Conservation (phyloP, 2,797 vertebrate genomes). For the Mus caroli region DNA sequence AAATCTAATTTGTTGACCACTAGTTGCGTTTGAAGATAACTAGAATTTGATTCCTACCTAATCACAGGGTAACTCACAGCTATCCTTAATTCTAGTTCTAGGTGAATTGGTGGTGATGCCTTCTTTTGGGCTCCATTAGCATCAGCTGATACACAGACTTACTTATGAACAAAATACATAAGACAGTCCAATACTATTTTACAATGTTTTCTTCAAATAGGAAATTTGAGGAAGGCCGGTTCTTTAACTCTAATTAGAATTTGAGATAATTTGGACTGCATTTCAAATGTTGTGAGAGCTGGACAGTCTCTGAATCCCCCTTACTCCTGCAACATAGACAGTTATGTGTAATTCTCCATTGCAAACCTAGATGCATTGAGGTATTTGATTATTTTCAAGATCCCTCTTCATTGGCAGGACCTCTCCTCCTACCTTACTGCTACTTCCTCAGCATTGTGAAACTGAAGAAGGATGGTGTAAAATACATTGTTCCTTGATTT, state of each 20-base stretch:
- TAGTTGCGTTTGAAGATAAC: too few species aligned
- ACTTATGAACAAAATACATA: background rate
- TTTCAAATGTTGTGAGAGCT: slow-evolving; percentile 26
- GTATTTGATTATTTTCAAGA: background rate
- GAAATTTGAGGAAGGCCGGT: background rate
- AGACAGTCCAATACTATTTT: background rate
- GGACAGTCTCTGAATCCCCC: background rate
- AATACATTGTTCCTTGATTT: slow-evolving; percentile 2
- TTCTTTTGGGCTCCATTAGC: background rate
- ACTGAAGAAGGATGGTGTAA: background rate
- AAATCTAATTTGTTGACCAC: background rate
- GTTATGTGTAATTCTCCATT: background rate
- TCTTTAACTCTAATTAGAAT: background rate
- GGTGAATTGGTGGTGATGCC: background rate
- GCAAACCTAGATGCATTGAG: background rate
- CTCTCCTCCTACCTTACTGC: background rate
- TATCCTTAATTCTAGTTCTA: background rate
- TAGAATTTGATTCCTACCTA: background rate
- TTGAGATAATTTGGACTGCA: background rate
- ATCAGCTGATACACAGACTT: background rate
- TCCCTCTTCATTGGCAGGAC: background rate
- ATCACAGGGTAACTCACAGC: background rate
- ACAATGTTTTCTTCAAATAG: background rate
- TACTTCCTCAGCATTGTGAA: background rate
- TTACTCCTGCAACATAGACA: background rate